Evolutionary conservation across 2,797 vertebrate genomes (phyloP).

Genomic region (Arctocebus calabarensis): DNA sequence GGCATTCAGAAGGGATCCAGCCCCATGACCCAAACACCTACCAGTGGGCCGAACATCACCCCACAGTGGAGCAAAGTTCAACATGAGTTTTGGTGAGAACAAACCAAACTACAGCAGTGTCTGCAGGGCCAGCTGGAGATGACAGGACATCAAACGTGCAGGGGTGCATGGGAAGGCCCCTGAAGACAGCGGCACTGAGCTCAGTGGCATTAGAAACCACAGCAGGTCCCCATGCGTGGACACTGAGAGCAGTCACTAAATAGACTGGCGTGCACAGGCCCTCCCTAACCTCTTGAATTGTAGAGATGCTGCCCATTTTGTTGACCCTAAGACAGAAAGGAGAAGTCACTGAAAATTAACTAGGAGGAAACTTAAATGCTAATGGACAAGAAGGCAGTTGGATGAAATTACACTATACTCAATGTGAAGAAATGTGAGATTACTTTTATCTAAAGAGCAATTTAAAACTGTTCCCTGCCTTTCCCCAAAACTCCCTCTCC

Average conservation of each 20-base stretch:
- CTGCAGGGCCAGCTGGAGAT: neutral
- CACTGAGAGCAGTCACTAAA: neutral
- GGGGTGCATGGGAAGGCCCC: accelerated
- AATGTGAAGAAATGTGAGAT: neutral
- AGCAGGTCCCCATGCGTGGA: accelerated
- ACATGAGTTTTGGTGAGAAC: neutral
- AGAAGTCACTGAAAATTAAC: neutral
- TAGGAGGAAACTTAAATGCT: neutral
- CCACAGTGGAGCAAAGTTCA: neutral
- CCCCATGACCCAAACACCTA: neutral
- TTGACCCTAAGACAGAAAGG: neutral
- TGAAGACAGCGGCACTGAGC: neutral
- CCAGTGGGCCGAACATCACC: neutral
- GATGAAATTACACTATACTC: neutral
- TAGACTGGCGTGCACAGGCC: neutral
- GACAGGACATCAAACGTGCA: accelerated
- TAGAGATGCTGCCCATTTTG: neutral
- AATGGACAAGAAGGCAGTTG: neutral
- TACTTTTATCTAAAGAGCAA: neutral
- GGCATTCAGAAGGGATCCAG: neutral
- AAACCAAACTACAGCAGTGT: neutral
- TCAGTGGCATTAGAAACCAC: neutral
- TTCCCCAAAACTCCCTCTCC: too few species aligned
- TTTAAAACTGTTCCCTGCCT: neutral
- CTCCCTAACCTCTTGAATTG: neutral